These are phyloP conservation scores for Mus minutoides DNA, from an alignment of 2,797 vertebrate species.

Conservation along the genomic window DNA sequence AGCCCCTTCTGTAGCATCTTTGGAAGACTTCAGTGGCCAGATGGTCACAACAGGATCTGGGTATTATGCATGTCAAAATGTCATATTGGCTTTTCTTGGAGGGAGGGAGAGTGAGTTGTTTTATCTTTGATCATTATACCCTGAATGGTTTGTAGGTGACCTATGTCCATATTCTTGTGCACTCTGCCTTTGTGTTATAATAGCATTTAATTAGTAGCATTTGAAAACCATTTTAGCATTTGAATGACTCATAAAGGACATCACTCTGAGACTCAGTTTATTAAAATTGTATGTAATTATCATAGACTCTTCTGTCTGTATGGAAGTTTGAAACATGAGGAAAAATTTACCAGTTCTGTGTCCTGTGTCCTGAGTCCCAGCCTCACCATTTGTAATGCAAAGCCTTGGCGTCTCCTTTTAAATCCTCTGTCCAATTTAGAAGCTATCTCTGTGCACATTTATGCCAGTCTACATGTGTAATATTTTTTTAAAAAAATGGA, in stretches of 20 bases:
- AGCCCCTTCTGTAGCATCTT: not conserved
- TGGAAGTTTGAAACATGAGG: not conserved
- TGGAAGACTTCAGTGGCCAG: not conserved
- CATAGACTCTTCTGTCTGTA: not conserved
- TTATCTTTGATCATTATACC: not conserved
- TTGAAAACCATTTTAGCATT: not conserved
- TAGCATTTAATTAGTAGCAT: not conserved
- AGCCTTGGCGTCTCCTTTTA: not conserved
- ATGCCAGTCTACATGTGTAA: fast-evolving
- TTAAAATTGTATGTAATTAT: not conserved
- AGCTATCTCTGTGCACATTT: not conserved
- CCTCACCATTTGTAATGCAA: not conserved
- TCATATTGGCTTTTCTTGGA: not conserved
- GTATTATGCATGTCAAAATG: not conserved
- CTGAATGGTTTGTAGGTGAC: not conserved
- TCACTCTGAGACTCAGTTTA: not conserved
- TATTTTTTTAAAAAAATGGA: not conserved
- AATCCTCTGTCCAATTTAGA: not conserved
- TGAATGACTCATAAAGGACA: not conserved
- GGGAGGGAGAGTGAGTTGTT: not conserved
- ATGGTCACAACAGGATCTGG: not conserved
- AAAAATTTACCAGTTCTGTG: not conserved
- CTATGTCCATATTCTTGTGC: not conserved
- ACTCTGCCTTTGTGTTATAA: not conserved
- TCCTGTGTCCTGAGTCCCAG: not conserved